These are phyloP conservation scores for Cephonodes hylas DNA, from an alignment of 2,888 invertebrate species.

Conservation along the genomic window DNA sequence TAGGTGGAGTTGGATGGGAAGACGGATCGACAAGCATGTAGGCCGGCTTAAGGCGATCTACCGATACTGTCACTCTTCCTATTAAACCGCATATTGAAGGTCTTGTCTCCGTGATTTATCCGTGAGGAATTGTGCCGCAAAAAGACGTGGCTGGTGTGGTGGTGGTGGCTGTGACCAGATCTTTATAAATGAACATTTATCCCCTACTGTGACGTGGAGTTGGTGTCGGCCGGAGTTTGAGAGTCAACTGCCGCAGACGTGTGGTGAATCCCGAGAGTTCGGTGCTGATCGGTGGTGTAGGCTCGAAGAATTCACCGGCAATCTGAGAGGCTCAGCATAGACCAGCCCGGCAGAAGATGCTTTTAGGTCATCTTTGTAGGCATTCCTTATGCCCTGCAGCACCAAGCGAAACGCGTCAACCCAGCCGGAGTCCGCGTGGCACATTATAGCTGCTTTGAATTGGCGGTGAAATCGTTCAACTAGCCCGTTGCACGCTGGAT, in stretches of 20 bases:
- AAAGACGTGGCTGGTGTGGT: too few species aligned
- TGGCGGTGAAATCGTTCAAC: constrained; percentile 25
- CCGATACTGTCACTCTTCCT: too few species aligned
- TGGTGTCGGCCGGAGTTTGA: constrained; percentile 6
- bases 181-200: constrained; percentile 14
- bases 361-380: constrained; percentile 20
- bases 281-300: not conserved
- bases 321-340: constrained; percentile 3
- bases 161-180: too few species aligned
- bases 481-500: constrained; percentile 20
- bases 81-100: too few species aligned
- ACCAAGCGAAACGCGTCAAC: constrained; percentile 15
- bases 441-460: constrained; percentile 21
- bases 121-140: too few species aligned
- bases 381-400: constrained; percentile 16
- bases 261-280: not conserved
- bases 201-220: constrained; percentile 12
- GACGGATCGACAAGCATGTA: too few species aligned
- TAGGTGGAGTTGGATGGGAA: too few species aligned
- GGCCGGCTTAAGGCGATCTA: too few species aligned
- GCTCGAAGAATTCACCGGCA: constrained; percentile 15
- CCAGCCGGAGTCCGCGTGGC: constrained; percentile 16
- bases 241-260: not conserved
- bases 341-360: constrained; percentile 18
- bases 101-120: too few species aligned